Evolutionary conservation across 2,797 vertebrate genomes (phyloP).

Genomic region (Labroides dimidiatus): DNA sequence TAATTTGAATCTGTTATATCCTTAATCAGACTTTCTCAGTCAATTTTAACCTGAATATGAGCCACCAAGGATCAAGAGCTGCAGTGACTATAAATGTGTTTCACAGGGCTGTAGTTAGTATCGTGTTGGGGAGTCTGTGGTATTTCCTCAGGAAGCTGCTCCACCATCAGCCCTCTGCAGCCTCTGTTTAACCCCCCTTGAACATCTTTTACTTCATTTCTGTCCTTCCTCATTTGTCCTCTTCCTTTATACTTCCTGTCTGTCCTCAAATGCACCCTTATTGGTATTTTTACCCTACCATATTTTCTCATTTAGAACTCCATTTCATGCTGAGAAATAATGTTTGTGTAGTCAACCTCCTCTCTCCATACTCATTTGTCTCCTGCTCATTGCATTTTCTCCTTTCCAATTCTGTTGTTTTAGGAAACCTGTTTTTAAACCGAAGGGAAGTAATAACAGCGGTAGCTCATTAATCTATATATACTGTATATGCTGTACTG

Average conservation of each 20-base stretch:
- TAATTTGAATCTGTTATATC: background rate
- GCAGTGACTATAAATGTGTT: slow-evolving; percentile 15
- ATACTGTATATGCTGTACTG: background rate
- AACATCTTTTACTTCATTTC: background rate
- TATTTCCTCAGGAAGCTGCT: slow-evolving; percentile 72
- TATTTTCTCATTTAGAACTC: slow-evolving; percentile 4
- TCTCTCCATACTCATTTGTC: background rate
- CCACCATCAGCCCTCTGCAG: slow-evolving; percentile 23
- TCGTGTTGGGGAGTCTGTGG: slow-evolving; percentile 53
- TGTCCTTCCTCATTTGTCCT: slow-evolving; percentile 7
- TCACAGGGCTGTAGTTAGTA: slow-evolving; percentile 7
- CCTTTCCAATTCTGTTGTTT: slow-evolving; percentile 3
- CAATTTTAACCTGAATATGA: background rate
- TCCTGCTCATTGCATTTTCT: background rate
- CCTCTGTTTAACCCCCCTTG: background rate
- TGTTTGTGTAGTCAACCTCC: background rate
- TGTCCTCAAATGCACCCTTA: slow-evolving; percentile 1
- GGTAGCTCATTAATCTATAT: no score
- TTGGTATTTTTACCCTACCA: background rate
- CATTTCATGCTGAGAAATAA: background rate
- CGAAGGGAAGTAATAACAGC: background rate
- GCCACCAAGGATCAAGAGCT: background rate
- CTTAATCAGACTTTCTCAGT: background rate
- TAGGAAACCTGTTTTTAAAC: slow-evolving; percentile 33
- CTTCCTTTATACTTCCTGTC: background rate